Evolutionary conservation across 2,888 invertebrate genomes (phyloP), one percentile per base, ranked within the genome.

Genomic region (Luperina testacea): DNA sequence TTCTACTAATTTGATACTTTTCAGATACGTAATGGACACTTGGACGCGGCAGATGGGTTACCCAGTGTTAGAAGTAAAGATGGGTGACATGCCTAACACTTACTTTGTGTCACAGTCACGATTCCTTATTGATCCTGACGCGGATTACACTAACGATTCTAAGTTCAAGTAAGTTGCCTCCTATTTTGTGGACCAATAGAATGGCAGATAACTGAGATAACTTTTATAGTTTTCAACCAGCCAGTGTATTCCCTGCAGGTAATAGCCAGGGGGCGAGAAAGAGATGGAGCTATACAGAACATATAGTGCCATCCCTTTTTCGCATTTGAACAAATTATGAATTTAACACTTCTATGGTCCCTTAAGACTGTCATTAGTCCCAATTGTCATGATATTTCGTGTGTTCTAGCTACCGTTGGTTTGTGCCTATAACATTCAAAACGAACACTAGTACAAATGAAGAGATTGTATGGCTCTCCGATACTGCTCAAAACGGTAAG

Each of bases 1-100:
- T 38, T 15, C 5, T 24, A 53, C 24, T 71, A 38, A 24, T 38
- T n/a, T 59, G 2, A 59, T 6, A 1, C 38, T 7, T 90, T 92
- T 80, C 81, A 97, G 97, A 9, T 92, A 97, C 64, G 97, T 98
- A 80, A 98, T 99, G 98, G 98, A 98, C 90, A 99, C 99, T 0
- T 99, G 99, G 98, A 99, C 98, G 0, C 97, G 97, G 65, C 99
- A 99, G 94, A 98, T 98, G 98, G 99, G 99, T 0, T 98, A 98
- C 90, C 99, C 99, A 0, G 97, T 99, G 0, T 95, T 99, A 6
- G 97, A 95, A 2, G 98, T 98, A 1, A 92, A 91, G 0, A 95
- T 94, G 72, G 94, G 92, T 20, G 93, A 90, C 81, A 91, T 90
- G 76, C 96, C 93, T 13, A 95, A 97, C 63, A 96, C 94, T 0